phyloP scores from a whole-genome alignment of 2,888 invertebrate species.

The Leucophora obtusa region DNA sequence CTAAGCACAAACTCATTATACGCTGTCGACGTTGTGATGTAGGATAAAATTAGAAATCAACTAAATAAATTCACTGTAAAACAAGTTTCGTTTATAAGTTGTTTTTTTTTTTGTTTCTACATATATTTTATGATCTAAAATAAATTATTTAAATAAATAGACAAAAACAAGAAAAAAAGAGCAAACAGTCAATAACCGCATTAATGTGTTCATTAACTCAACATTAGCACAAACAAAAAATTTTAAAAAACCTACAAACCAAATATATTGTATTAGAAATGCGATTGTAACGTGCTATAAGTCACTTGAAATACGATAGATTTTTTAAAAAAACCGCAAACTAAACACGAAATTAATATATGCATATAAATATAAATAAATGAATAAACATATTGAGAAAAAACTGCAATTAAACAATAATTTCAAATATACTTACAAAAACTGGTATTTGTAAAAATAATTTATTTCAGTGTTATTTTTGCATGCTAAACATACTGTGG shows the following conservation, averaged over 20 bases:
- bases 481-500: not conserved
- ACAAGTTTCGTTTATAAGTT: not conserved
- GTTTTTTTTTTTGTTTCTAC: not conserved
- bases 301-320: slow-evolving; percentile 28
- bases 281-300: slow-evolving; percentile 25
- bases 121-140: not conserved
- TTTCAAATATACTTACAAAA: not conserved
- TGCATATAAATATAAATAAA: not conserved
- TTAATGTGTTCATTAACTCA: not conserved
- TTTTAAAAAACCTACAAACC: not conserved
- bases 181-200: not conserved
- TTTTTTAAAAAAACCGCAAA: slow-evolving; percentile 5
- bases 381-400: not conserved
- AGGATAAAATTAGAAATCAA: not conserved
- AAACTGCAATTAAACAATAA: not conserved
- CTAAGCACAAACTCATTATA: too few relatives aligned
- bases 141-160: not conserved
- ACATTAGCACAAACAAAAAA: not conserved
- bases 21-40: too few relatives aligned
- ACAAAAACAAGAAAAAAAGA: not conserved
- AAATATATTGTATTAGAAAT: slow-evolving; percentile 20
- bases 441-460: not conserved
- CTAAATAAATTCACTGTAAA: not conserved
- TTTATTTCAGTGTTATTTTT: not conserved
- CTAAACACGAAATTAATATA: not conserved